Percentiles rank a stretch among this genome's conserved stretches.
These are phyloP conservation scores for Petrophora chlorosata DNA, from an alignment of 2,888 invertebrate species.

Conservation along the genomic window DNA sequence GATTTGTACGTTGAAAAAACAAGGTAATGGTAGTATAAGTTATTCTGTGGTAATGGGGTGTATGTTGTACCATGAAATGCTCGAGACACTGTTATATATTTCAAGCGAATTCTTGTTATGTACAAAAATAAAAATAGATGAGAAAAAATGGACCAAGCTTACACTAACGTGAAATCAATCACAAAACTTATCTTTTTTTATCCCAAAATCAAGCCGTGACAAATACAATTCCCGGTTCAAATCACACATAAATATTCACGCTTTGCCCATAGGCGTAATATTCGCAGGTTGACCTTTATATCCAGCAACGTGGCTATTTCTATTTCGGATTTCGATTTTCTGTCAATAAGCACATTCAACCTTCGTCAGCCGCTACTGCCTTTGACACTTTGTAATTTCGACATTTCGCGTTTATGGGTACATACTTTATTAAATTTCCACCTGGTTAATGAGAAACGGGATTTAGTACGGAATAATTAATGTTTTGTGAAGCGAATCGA, in stretches of 20 bases:
- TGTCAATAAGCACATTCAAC: constrained; percentile 38
- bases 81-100: too few species aligned
- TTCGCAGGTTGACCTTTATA: constrained; percentile 31
- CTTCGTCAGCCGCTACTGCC: constrained; percentile 37
- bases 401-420: constrained; percentile 19
- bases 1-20: too few species aligned
- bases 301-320: constrained; percentile 31
- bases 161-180: too few species aligned
- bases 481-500: too few species aligned
- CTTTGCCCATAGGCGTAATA: constrained; percentile 11
- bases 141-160: too few species aligned
- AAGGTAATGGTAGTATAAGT: too few species aligned
- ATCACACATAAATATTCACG: constrained; percentile 14
- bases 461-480: too few species aligned
- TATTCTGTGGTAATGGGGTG: too few species aligned
- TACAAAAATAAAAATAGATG: too few species aligned
- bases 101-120: too few species aligned
- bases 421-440: constrained; percentile 26
- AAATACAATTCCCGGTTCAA: constrained; percentile 12
- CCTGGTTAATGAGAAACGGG: constrained; percentile 13
- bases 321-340: constrained; percentile 36
- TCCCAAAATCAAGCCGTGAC: not conserved
- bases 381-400: constrained; percentile 39
- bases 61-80: too few species aligned
- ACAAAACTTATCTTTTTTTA: not conserved